phyloP scores from a whole-genome alignment of 2,888 invertebrate genomes.

The Orchesellides sinensis region DNA sequence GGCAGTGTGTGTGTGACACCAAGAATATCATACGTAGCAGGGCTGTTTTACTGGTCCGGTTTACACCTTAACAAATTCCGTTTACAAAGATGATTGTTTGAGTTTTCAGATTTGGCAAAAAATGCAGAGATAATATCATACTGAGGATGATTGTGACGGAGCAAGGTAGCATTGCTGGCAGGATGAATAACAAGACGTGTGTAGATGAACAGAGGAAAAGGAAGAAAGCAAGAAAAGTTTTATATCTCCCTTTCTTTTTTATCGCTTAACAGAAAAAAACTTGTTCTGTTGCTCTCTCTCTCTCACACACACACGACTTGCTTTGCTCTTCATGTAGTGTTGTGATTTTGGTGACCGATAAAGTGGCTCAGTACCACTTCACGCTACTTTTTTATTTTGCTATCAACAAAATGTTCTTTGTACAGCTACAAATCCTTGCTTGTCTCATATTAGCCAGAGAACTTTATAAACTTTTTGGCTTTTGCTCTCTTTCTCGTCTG shows the following conservation, averaged over 20 bases:
- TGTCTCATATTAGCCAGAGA: slow-evolving; percentile 57
- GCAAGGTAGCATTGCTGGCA: slow-evolving; percentile 36
- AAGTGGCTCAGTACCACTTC: slow-evolving; percentile 1
- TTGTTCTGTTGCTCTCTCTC: not conserved
- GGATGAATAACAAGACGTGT: not conserved
- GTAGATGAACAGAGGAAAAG: slow-evolving; percentile 7
- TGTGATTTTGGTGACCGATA: not conserved
- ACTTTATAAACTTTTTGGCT: slow-evolving; percentile 55
- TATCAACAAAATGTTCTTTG: slow-evolving; percentile 37
- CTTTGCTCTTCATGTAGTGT: not conserved
- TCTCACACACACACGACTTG: not conserved
- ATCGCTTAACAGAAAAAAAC: slow-evolving; percentile 2
- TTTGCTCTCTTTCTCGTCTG: slow-evolving; percentile 37
- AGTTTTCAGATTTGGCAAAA: no score
- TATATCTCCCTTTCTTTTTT: not conserved
- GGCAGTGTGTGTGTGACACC: slow-evolving; percentile 4
- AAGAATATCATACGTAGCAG: not conserved
- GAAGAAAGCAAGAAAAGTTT: slow-evolving; percentile 7
- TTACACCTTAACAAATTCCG: not conserved
- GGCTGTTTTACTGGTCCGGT: not conserved
- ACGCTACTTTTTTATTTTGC: slow-evolving; percentile 40
- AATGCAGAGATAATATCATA: no score
- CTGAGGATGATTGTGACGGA: no score
- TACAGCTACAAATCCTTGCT: slow-evolving; percentile 24
- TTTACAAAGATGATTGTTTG: not conserved